Conservation (phyloP, 2,888 invertebrate genomes). For the Papilio protenor region DNA sequence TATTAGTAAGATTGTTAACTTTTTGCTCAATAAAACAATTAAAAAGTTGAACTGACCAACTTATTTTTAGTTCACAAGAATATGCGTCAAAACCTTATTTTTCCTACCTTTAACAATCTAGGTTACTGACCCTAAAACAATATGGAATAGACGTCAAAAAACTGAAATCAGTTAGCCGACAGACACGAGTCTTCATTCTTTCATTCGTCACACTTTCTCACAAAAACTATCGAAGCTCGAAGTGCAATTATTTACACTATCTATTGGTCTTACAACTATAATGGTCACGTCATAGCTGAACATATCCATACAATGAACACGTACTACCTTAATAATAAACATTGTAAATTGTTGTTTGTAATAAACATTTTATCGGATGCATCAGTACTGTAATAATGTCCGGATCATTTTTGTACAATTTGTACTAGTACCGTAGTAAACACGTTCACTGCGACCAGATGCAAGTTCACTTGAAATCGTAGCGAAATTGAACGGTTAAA, state of each 20-base stretch:
- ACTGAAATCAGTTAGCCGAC: not conserved
- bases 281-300: not conserved
- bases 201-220: constrained; percentile 40
- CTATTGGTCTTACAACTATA: not conserved
- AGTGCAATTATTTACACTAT: constrained; percentile 17
- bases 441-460: not conserved
- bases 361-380: not conserved
- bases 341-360: not conserved
- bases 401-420: not conserved
- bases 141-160: constrained; percentile 18
- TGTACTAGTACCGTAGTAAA: not conserved
- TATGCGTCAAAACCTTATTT: not conserved
- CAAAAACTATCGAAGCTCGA: constrained; percentile 13
- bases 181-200: constrained; percentile 19
- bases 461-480: no score
- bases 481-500: no score
- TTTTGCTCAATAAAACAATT: no score
- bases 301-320: not conserved
- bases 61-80: not conserved
- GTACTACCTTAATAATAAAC: not conserved
- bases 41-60: no score
- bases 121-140: constrained; percentile 1
- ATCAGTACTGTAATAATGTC: not conserved
- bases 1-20: no score
- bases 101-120: not conserved